Evolutionary conservation across 2,113 vertebrate species (phyloP).

Genomic region (Oryzias celebensis): DNA sequence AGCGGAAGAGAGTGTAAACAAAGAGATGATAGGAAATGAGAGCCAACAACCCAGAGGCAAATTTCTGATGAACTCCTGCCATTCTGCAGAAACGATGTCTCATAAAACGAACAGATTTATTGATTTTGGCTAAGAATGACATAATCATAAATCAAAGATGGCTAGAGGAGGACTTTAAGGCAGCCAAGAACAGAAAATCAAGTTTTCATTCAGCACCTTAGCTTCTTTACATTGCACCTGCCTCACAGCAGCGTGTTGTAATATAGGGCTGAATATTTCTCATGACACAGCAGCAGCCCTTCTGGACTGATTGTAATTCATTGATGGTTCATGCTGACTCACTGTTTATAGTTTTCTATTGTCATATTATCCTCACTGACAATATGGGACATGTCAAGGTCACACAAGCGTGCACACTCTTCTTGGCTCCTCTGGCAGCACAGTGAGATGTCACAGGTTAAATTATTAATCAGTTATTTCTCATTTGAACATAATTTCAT

Average conservation of each 20-base stretch:
- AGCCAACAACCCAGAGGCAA: too few species aligned
- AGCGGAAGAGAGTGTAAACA: too few species aligned
- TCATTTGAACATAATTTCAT: conserved; percentile 13
- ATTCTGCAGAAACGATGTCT: too few species aligned
- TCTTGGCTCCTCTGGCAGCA: conserved; percentile 32
- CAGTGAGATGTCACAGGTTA: conserved; percentile 23
- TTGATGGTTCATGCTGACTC: conserved; percentile 68
- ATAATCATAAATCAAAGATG: too few species aligned
- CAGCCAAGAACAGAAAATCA: too few species aligned
- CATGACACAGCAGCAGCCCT: conserved; percentile 59
- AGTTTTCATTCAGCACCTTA: neutral
- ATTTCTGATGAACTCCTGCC: too few species aligned
- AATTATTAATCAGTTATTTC: conserved; percentile 43
- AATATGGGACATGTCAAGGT: conserved; percentile 54
- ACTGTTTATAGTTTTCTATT: conserved; percentile 51
- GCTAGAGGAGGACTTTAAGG: too few species aligned
- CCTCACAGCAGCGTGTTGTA: too few species aligned
- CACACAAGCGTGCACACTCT: conserved; percentile 19
- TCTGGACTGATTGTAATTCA: conserved; percentile 68
- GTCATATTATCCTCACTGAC: conserved; percentile 56
- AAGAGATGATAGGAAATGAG: too few species aligned
- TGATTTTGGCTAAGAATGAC: too few species aligned
- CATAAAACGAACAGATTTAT: too few species aligned
- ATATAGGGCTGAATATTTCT: conserved; percentile 34
- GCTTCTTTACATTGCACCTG: neutral